Evolutionary conservation across 2,113 vertebrate genomes (phyloP), one percentile per base, ranked within the genome.

Genomic region (Pyrgilauda ruficollis): DNA sequence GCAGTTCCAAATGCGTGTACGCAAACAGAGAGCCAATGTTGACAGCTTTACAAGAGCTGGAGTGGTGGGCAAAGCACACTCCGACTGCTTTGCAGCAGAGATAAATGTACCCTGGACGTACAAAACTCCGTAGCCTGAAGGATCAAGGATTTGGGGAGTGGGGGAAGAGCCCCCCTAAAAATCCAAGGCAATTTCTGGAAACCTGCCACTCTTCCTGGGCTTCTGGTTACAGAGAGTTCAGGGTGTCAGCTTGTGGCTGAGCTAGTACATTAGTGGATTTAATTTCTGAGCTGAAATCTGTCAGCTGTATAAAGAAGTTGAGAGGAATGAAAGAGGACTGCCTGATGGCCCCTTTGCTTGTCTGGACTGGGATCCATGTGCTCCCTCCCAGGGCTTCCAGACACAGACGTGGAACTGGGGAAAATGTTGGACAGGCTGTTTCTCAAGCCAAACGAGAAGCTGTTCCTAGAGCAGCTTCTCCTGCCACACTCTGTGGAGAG

Each of bases 1-100:
- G 92, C 93, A 15, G 63, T 26, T 94, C 87, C 90, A 93, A 95
- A 82, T n/a, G 90, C 82, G 0, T 82, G 95, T 93, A 93, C 41
- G 24, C 89, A 91, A 93, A 91, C 94, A 94, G 37, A 81, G 69
- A 91, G 87, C 85, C 92, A 63, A 80, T 53, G 85, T 85, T 94
- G 94, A 90, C 85, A 93, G 93, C 93, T 94, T 93, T 90, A 43
- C 43, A n/a, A 89, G 86, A 91, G 87, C 66, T 90, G 89, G 77
- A 96, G 84, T 61, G 74, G 84, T 66, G 87, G 72, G 94, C 68
- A 88, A 47, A 96, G 75, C 85, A 37, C 47, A 1, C 50, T 82
- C 66, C 0, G 19, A 33, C 41, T 83, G 87, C 70, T 85, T 73
- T 63, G 91, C 82, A 70, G 90, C 72, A 55, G 31, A 85, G 55